A percentile compares a stretch with the other conserved stretches of the same genome.
Conservation (phyloP, 1,140 invertebrate species). For the Dendroctonus ponderosae region DNA sequence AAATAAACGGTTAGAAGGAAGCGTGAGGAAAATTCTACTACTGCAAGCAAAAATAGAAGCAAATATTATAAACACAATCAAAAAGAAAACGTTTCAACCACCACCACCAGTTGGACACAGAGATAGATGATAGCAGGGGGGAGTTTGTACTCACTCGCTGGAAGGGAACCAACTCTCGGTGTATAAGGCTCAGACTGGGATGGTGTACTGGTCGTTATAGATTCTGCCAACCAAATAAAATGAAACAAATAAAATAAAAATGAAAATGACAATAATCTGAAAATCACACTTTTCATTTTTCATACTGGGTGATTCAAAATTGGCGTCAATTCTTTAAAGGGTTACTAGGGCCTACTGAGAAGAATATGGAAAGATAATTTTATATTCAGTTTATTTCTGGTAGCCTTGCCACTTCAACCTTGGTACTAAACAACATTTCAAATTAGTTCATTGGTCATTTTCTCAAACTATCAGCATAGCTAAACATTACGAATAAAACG, state of each 20-base stretch:
- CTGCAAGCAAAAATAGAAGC: conserved; percentile 2
- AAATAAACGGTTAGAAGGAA: too few species aligned
- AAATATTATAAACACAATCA: not conserved
- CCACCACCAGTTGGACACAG: conserved; percentile 32
- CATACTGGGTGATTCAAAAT: too few species aligned
- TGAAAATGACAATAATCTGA: conserved; percentile 23
- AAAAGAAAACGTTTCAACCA: conserved; percentile 8
- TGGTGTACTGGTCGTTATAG: conserved; percentile 28
- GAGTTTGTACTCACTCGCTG: conserved; percentile 41
- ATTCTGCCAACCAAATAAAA: conserved; percentile 33
- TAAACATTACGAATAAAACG: too few species aligned
- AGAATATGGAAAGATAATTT: not conserved
- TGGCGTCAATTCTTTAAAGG: not conserved
- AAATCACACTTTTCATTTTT: conserved; percentile 2
- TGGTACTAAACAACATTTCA: too few species aligned
- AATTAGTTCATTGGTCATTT: too few species aligned
- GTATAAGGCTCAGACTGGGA: conserved; percentile 32
- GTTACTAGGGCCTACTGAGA: not conserved
- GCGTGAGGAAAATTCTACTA: too few species aligned
- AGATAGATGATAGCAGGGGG: conserved; percentile 19
- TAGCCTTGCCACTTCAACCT: not conserved
- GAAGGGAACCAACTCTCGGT: conserved; percentile 28
- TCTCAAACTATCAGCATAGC: too few species aligned
- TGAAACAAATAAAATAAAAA: conserved; percentile 36
- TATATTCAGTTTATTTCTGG: too few species aligned